Evolutionary conservation across 2,113 vertebrate species (phyloP).

Genomic region (Sphaerodactylus townsendi): DNA sequence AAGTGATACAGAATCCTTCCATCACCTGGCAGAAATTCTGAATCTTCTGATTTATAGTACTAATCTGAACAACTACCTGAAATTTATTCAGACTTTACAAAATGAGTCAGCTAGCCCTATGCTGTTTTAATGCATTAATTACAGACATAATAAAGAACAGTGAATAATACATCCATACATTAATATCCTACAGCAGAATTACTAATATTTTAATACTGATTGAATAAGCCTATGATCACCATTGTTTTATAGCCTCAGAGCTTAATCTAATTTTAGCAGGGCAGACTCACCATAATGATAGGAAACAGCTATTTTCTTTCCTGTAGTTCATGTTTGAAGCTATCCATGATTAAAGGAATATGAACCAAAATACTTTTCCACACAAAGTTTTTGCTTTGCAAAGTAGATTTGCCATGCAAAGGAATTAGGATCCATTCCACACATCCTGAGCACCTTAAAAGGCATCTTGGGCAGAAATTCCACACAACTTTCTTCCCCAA

Average conservation of each 20-base stretch:
- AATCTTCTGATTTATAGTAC: conserved; percentile 53
- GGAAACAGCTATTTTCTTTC: conserved; percentile 39
- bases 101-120: conserved; percentile 60
- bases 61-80: conserved; percentile 68
- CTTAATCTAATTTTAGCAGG: conserved; percentile 68
- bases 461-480: too few relatives aligned
- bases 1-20: conserved; percentile 53
- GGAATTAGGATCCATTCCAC: too few relatives aligned
- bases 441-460: too few relatives aligned
- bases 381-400: conserved; percentile 23
- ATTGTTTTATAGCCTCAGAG: conserved; percentile 69
- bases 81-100: conserved; percentile 62
- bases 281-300: conserved; percentile 50
- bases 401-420: neutral
- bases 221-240: conserved; percentile 65
- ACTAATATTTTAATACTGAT: conserved; percentile 68
- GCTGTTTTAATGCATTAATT: conserved; percentile 69
- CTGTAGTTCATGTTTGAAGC: neutral
- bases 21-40: conserved; percentile 43
- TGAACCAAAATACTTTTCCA: neutral
- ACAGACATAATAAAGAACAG: conserved; percentile 70
- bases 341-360: neutral
- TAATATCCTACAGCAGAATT: conserved; percentile 69
- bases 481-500: too few relatives aligned
- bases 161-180: conserved; percentile 67